Evolutionary conservation across 2,113 vertebrate genomes (phyloP).

Genomic region (Laterallus jamaicensis): DNA sequence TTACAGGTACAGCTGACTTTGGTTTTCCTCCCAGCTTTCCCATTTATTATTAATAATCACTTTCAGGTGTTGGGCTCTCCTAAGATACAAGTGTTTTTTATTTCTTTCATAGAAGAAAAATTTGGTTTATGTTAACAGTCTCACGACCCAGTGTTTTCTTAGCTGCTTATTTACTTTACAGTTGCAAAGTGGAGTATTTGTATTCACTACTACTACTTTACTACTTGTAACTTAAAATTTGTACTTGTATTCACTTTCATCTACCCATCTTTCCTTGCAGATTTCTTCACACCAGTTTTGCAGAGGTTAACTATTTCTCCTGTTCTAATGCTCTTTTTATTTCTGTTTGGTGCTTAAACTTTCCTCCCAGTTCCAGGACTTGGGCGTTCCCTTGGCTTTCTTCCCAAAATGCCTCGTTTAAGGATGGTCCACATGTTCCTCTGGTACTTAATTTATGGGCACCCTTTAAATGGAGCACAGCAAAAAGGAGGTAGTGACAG

Average conservation of each 20-base stretch:
- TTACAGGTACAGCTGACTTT: constrained; percentile 72
- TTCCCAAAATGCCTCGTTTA: constrained; percentile 95
- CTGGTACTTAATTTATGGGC: constrained; percentile 92
- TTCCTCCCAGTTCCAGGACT: constrained; percentile 84
- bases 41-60: neutral
- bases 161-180: neutral
- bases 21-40: neutral
- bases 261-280: neutral
- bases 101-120: neutral
- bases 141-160: neutral
- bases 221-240: neutral
- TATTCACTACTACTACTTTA: neutral
- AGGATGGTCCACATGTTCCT: constrained; percentile 86
- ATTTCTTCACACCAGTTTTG: neutral
- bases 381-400: constrained; percentile 88
- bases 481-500: neutral
- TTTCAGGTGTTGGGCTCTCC: neutral
- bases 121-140: neutral
- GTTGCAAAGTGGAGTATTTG: neutral
- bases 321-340: neutral
- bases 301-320: neutral
- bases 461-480: constrained; percentile 66
- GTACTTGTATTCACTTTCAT: neutral
- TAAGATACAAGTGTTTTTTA: neutral
- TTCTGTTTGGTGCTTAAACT: neutral